phyloP scores from a whole-genome alignment of 2,797 vertebrate genomes.

The Hyperoplus lanceolatus region DNA sequence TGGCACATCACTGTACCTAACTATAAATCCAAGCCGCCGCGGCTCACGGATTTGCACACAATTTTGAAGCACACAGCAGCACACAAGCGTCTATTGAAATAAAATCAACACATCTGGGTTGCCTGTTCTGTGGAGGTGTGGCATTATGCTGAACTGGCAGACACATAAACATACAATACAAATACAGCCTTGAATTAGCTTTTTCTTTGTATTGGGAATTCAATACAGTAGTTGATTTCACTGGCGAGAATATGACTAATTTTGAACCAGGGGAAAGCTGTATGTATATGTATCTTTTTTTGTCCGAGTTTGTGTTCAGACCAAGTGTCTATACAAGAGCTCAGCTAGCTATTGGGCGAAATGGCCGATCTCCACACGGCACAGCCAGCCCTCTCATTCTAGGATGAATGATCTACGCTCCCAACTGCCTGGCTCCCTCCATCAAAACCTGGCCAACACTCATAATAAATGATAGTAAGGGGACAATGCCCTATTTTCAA shows the following conservation, averaged over 20 bases:
- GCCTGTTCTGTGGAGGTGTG: slow-evolving; percentile 24
- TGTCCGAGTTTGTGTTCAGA: slow-evolving; percentile 24
- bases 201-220: slow-evolving; percentile 15
- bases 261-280: slow-evolving; percentile 11
- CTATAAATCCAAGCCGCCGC: slow-evolving; percentile 63
- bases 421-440: slow-evolving; percentile 79
- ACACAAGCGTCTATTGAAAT: slow-evolving; percentile 21
- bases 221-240: slow-evolving; percentile 13
- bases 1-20: slow-evolving; percentile 62
- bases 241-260: slow-evolving; percentile 1
- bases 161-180: slow-evolving; percentile 10
- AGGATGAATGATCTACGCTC: slow-evolving; percentile 84
- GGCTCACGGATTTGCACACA: slow-evolving; percentile 50
- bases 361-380: slow-evolving; percentile 58
- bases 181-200: slow-evolving; percentile 5
- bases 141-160: slow-evolving; percentile 16
- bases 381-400: slow-evolving; percentile 70
- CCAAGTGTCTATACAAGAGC: slow-evolving; percentile 28
- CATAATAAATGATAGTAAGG: slow-evolving; percentile 88
- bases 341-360: slow-evolving; percentile 41
- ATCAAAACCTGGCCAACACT: slow-evolving; percentile 85
- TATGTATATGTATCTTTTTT: no score
- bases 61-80: slow-evolving; percentile 38
- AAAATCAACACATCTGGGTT: slow-evolving; percentile 36
- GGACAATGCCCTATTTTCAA: slow-evolving; percentile 89